Evolutionary conservation across 1,140 invertebrate genomes (phyloP).

Genomic region (Euglossa dilemma): DNA sequence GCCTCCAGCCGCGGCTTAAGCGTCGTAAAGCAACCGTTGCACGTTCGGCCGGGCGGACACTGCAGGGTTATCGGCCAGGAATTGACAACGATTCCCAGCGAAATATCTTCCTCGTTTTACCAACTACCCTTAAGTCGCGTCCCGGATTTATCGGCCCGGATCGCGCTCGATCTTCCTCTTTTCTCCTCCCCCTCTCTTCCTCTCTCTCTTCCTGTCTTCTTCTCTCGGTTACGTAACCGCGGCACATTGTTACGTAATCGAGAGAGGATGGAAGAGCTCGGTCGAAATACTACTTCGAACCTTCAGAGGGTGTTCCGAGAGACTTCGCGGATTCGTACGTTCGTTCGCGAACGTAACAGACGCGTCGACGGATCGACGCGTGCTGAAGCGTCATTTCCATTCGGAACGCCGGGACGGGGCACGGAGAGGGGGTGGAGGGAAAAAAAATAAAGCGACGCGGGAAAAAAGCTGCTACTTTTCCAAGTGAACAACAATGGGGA

Average conservation of each 20-base stretch:
- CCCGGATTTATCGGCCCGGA: slow-evolving; percentile 24
- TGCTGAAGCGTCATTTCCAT: background rate
- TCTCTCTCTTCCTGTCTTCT: background rate
- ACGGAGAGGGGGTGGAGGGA: too few relatives aligned
- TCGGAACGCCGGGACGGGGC: too few relatives aligned
- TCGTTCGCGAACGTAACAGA: too few relatives aligned
- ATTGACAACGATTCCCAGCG: slow-evolving; percentile 69
- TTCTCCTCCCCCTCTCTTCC: background rate
- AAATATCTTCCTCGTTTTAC: slow-evolving; percentile 41
- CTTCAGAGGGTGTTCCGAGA: too few relatives aligned
- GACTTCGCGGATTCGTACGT: too few relatives aligned
- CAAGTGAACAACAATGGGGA: slow-evolving; percentile 17
- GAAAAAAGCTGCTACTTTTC: slow-evolving; percentile 8
- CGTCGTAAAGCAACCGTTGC: slow-evolving; percentile 78
- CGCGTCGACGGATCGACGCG: too few relatives aligned
- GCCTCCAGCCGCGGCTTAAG: slow-evolving; percentile 71
- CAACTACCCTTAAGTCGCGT: slow-evolving; percentile 25
- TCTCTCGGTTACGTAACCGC: slow-evolving; percentile 23
- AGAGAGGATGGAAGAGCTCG: background rate
- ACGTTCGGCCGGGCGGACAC: slow-evolving; percentile 66
- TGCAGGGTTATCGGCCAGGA: slow-evolving; percentile 62
- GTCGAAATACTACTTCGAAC: too few relatives aligned
- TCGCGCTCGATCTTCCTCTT: background rate
- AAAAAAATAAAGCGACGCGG: background rate
- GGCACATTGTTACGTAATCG: slow-evolving; percentile 29